A percentile compares a stretch with the other conserved stretches of the same genome.
These are phyloP conservation scores for Phocides pigmalion DNA, from an alignment of 1,140 invertebrate species.

Conservation along the genomic window DNA sequence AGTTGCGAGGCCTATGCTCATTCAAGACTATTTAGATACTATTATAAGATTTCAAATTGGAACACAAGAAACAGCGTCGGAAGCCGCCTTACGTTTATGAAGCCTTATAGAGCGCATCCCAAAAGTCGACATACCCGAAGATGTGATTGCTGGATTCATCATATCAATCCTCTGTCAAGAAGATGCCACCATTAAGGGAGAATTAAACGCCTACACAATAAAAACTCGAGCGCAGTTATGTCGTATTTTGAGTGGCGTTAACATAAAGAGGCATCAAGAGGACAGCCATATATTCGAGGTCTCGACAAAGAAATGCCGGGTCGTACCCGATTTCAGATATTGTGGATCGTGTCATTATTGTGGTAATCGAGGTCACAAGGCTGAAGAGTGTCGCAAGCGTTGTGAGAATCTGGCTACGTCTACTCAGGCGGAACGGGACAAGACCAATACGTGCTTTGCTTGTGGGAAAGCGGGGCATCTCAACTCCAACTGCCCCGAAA, in stretches of 20 bases:
- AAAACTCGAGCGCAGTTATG: slow-evolving; percentile 22
- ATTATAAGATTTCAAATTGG: slow-evolving; percentile 40
- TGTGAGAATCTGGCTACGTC: slow-evolving; percentile 1
- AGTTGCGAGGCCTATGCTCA: slow-evolving; percentile 42
- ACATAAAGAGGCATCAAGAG: slow-evolving; percentile 5
- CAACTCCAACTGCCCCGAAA: slow-evolving; percentile 16
- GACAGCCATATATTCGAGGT: neutral
- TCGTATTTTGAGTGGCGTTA: slow-evolving; percentile 26
- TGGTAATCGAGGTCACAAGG: slow-evolving; percentile 28
- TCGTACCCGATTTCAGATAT: slow-evolving; percentile 16
- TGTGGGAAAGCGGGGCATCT: slow-evolving; percentile 34
- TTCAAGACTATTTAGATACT: slow-evolving; percentile 48
- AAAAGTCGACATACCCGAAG: no score
- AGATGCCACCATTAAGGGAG: slow-evolving; percentile 15
- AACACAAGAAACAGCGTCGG: slow-evolving; percentile 35
- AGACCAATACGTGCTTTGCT: slow-evolving; percentile 24
- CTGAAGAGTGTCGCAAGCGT: slow-evolving; percentile 38
- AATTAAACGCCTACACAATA: slow-evolving; percentile 25
- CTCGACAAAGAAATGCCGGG: slow-evolving; percentile 1
- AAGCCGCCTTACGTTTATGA: slow-evolving; percentile 41
- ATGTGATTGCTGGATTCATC: slow-evolving; percentile 25
- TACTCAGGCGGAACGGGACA: slow-evolving; percentile 9
- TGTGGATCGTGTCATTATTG: slow-evolving; percentile 34
- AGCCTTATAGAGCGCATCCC: no score
- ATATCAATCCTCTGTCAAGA: slow-evolving; percentile 30